Conservation (phyloP, 2,113 vertebrate genomes). For the Lamprotornis superbus region DNA sequence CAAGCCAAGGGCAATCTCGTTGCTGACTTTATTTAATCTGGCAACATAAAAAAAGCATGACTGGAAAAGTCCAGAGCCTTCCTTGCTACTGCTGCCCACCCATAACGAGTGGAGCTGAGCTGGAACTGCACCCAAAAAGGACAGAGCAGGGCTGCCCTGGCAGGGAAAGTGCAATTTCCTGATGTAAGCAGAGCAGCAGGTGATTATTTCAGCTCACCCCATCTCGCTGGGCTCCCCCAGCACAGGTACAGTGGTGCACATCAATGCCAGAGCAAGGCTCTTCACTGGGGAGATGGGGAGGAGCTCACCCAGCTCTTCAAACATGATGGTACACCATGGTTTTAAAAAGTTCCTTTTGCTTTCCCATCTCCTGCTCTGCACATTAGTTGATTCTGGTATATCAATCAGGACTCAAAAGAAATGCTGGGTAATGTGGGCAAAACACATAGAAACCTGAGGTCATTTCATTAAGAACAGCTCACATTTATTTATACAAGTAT, state of each 20-base stretch:
- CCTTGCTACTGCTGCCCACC: not conserved
- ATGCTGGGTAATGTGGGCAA: not conserved
- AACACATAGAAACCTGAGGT: not conserved
- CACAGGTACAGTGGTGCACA: not conserved
- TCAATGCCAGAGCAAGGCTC: not conserved
- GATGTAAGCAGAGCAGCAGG: not conserved
- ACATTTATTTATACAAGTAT: not conserved
- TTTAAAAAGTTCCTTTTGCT: not conserved
- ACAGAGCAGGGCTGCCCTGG: not conserved
- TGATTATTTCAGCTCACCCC: not conserved
- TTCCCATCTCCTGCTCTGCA: not conserved
- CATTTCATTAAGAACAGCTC: not conserved
- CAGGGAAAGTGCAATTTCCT: not conserved
- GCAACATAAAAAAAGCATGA: not conserved
- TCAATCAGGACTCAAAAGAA: not conserved
- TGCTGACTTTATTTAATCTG: not conserved
- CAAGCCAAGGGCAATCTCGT: not conserved
- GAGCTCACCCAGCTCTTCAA: not conserved
- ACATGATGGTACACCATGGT: not conserved
- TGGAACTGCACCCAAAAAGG: not conserved
- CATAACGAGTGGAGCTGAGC: not conserved
- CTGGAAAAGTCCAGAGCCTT: not conserved
- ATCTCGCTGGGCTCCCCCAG: not conserved
- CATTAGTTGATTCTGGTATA: not conserved
- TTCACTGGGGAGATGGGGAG: not conserved